These are phyloP conservation scores for Diacarnus erythraeanus DNA, from an alignment of 37 sponge, comb jelly and placozoan genomes.

Conservation along the genomic window DNA sequence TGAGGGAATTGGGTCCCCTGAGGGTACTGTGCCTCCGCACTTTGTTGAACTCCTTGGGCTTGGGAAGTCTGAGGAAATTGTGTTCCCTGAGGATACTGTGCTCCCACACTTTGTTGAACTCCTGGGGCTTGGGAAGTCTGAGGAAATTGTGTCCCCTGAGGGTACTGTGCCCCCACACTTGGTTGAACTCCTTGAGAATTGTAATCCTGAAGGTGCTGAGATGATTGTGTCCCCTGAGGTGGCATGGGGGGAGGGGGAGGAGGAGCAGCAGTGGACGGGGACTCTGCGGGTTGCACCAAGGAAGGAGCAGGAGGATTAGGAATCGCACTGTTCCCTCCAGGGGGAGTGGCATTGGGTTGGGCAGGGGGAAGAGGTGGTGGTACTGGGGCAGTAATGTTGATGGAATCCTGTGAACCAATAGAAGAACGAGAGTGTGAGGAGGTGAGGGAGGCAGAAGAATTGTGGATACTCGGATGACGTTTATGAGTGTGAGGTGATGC, in stretches of 20 bases:
- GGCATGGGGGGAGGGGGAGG: constrained; percentile 6
- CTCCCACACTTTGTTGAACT: too few relatives aligned
- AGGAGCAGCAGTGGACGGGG: not conserved
- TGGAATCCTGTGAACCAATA: constrained; percentile 15
- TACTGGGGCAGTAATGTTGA: constrained; percentile 16
- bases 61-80: not conserved
- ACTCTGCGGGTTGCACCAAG: not conserved
- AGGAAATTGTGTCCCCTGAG: not conserved
- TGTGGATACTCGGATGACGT: not conserved
- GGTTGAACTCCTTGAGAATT: too few relatives aligned
- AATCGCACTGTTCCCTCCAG: not conserved
- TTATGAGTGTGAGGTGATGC: not conserved
- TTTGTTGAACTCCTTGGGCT: not conserved
- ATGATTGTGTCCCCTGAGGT: not conserved
- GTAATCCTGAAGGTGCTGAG: too few relatives aligned
- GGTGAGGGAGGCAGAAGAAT: not conserved
- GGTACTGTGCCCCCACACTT: not conserved
- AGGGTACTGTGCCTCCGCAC: not conserved
- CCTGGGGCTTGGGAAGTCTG: not conserved
- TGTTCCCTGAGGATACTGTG: not conserved
- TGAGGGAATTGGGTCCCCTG: not conserved
- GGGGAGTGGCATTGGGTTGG: constrained; percentile 25
- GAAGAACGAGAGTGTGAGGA: constrained; percentile 42
- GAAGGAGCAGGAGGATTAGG: constrained; percentile 20
- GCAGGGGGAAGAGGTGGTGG: constrained; percentile 30